phyloP scores from a whole-genome alignment of 2,797 vertebrate species.

The Bufotes viridis region DNA sequence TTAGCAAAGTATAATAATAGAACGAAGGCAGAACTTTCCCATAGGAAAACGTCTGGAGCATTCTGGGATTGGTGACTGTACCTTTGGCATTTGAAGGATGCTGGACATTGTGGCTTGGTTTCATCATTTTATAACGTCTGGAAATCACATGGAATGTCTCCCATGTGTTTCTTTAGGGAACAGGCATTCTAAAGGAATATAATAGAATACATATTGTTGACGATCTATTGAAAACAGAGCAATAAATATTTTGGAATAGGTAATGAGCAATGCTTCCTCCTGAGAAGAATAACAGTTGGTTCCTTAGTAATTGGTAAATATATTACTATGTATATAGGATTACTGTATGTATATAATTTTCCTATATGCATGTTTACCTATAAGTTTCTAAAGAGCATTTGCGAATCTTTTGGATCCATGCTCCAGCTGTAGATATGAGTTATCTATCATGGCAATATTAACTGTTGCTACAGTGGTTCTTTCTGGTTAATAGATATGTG shows the following conservation, averaged over 20 bases:
- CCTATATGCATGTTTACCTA: no score
- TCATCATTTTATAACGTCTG: slow-evolving; percentile 10
- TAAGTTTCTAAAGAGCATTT: no score
- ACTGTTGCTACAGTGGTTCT: no score
- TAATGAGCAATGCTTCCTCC: background rate
- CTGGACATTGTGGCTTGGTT: background rate
- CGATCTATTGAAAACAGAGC: background rate
- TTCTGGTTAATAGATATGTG: no score
- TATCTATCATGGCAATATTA: no score
- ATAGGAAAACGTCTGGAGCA: slow-evolving; percentile 69
- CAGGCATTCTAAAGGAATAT: background rate
- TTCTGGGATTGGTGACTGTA: slow-evolving; percentile 43
- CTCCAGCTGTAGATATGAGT: no score
- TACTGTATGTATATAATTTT: no score
- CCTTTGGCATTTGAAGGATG: slow-evolving; percentile 45
- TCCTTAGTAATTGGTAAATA: background rate
- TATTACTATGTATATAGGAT: background rate
- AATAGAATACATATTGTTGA: background rate
- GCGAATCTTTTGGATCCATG: no score
- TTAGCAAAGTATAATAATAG: slow-evolving; percentile 77
- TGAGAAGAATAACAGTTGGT: background rate
- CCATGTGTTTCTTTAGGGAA: slow-evolving; percentile 8
- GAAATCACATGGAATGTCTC: slow-evolving; percentile 8
- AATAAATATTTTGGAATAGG: background rate
- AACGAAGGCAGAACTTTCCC: slow-evolving; percentile 72